Evolutionary conservation across 2,888 invertebrate genomes (phyloP).

Genomic region (Leptogaster cylindrica): DNA sequence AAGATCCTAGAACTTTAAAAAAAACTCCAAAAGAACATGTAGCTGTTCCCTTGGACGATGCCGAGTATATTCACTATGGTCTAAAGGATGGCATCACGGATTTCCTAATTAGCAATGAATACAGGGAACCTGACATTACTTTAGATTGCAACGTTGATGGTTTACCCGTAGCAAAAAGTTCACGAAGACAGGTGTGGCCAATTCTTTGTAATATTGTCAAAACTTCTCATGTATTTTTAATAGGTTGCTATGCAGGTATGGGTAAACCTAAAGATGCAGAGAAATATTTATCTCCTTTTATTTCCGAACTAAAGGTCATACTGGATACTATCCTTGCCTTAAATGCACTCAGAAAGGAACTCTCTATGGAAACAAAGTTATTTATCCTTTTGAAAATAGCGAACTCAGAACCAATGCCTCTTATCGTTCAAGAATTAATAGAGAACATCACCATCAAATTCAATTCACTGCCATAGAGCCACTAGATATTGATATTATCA

Average conservation of each 20-base stretch:
- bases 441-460: constrained; percentile 3
- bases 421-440: no score
- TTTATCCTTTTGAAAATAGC: no score
- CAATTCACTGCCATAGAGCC: neutral
- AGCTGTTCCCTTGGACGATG: constrained; percentile 29
- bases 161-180: constrained; percentile 32
- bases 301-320: constrained; percentile 23
- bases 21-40: constrained; percentile 36
- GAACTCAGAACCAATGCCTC: no score
- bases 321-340: neutral
- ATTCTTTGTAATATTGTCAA: constrained; percentile 25
- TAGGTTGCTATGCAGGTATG: constrained; percentile 17
- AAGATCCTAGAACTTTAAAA: constrained; percentile 43
- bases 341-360: neutral
- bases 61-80: constrained; percentile 44
- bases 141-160: constrained; percentile 40
- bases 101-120: constrained; percentile 29
- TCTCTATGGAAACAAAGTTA: neutral
- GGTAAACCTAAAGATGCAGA: constrained; percentile 11
- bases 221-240: constrained; percentile 21
- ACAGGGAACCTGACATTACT: neutral
- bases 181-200: constrained; percentile 22
- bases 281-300: constrained; percentile 11
- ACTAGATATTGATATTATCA: neutral
- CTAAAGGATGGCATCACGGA: constrained; percentile 43